Percentiles rank a stretch among this genome's conserved stretches.
Conservation (phyloP, 1,140 invertebrate species). For the Pinna nobilis region DNA sequence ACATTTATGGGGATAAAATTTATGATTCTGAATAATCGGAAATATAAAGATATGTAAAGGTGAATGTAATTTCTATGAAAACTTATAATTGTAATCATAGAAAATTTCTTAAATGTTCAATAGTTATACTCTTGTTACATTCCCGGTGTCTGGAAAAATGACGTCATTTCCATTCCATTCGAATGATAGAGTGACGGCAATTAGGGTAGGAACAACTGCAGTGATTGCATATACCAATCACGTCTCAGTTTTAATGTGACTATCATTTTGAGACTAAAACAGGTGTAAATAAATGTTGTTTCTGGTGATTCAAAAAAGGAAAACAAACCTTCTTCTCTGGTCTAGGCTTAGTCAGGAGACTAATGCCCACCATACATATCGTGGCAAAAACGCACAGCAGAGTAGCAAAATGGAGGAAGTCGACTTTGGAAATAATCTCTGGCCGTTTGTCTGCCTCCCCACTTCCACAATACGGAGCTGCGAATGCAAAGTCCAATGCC, state of each 20-base stretch:
- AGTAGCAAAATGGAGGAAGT: constrained; percentile 70
- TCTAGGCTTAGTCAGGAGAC: constrained; percentile 57
- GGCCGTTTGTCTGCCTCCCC: constrained; percentile 51
- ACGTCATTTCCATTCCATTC: background rate
- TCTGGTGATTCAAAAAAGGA: background rate
- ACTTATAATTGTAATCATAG: background rate
- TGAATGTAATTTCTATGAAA: background rate
- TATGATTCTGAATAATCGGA: no score
- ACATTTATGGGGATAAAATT: no score
- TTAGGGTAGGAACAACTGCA: background rate
- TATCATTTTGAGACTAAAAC: background rate
- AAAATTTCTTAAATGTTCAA: background rate
- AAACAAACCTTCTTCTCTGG: constrained; percentile 42
- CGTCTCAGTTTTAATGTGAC: background rate
- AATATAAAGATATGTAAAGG: background rate
- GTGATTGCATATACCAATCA: background rate
- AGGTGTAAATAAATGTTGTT: background rate
- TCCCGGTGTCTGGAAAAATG: background rate
- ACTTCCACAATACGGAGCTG: constrained; percentile 55
- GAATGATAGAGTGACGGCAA: background rate
- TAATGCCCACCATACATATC: constrained; percentile 57
- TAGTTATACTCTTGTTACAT: background rate
- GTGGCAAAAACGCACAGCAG: constrained; percentile 53
- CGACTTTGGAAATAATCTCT: constrained; percentile 51
- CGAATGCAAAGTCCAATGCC: constrained; percentile 58